A percentile compares a stretch with the other conserved stretches of the same genome.
Conservation (phyloP, 2,113 vertebrate species). For the Corynorhinus townsendii region DNA sequence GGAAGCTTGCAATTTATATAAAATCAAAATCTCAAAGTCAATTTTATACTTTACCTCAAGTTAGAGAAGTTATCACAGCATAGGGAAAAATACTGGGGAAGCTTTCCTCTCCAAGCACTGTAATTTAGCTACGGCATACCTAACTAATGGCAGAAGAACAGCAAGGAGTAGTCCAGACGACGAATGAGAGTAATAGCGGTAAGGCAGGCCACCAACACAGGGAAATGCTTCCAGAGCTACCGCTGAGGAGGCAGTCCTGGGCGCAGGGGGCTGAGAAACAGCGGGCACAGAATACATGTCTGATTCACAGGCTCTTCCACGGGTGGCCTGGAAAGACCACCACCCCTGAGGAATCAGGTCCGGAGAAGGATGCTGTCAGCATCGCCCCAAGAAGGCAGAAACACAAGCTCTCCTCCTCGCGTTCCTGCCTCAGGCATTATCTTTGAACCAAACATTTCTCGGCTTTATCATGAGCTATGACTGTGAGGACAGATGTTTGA, state of each 20-base stretch:
- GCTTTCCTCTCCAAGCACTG: constrained; percentile 1
- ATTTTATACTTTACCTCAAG: constrained; percentile 48
- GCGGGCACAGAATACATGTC: not conserved
- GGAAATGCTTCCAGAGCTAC: not conserved
- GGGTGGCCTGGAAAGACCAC: not conserved
- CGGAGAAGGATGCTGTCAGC: not conserved
- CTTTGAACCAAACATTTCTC: not conserved
- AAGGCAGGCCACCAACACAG: not conserved
- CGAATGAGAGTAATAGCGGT: constrained; percentile 4
- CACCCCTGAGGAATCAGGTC: not conserved
- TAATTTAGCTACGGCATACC: constrained; percentile 46
- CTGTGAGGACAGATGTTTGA: not conserved
- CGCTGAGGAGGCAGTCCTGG: not conserved
- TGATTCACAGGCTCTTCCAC: not conserved
- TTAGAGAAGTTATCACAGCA: constrained; percentile 46
- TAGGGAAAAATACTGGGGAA: constrained; percentile 29
- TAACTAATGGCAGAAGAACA: not conserved
- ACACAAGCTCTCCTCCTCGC: not conserved
- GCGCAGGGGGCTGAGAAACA: not conserved
- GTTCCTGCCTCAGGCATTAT: not conserved
- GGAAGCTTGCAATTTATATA: constrained; percentile 57
- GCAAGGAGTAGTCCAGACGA: not conserved
- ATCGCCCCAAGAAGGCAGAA: not conserved
- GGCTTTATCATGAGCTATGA: not conserved
- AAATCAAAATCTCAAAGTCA: constrained; percentile 52